These are phyloP conservation scores for Ptilorrhoa leucosticta DNA, from an alignment of 2,113 vertebrate genomes.

Conservation along the genomic window DNA sequence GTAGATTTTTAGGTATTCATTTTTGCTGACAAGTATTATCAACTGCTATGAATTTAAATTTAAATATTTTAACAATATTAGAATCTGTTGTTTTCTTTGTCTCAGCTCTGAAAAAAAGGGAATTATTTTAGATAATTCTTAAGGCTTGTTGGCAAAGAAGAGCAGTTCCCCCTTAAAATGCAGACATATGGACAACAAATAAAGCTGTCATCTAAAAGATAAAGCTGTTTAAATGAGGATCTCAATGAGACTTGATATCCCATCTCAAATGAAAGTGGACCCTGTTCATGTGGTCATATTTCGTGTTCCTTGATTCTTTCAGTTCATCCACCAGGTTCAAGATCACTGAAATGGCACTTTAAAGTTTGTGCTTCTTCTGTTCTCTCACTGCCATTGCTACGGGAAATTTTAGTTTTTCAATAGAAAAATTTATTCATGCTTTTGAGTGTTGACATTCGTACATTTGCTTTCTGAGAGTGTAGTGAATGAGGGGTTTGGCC, in stretches of 20 bases:
- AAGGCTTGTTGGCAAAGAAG: neutral
- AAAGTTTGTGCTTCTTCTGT: neutral
- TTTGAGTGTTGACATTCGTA: neutral
- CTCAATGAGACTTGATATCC: neutral
- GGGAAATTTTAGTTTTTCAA: neutral
- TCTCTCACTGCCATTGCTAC: neutral
- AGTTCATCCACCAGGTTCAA: neutral
- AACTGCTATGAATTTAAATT: neutral
- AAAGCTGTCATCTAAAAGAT: neutral
- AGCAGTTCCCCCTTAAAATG: neutral
- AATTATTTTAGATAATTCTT: neutral
- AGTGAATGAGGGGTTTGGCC: neutral
- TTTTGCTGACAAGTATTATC: neutral
- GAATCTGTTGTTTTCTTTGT: neutral
- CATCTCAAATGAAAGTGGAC: neutral
- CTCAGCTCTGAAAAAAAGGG: neutral
- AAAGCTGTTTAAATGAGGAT: neutral
- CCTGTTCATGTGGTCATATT: neutral
- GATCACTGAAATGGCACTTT: neutral
- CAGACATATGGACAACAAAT: neutral
- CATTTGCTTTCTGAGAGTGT: neutral
- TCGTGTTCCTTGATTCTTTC: neutral
- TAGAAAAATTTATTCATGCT: neutral
- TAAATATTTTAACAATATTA: neutral
- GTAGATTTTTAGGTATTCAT: neutral